These are phyloP conservation scores for Cirrhinus molitorella DNA, from an alignment of 2,797 vertebrate genomes.

Conservation along the genomic window DNA sequence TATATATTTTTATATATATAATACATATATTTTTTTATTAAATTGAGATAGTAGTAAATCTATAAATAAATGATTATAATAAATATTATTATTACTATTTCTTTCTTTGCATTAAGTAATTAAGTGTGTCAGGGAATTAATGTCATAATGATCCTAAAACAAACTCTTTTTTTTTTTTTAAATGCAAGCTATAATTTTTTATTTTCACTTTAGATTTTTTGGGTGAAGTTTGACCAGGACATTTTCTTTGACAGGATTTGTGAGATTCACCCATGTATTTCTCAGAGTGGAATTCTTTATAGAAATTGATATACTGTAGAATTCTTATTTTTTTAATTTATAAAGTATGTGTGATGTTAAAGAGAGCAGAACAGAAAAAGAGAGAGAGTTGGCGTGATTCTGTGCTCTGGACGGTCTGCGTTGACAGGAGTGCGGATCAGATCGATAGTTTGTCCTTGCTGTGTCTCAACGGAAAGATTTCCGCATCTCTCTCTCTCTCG, in stretches of 20 bases:
- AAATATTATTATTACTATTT: not conserved
- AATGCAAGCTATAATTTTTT: not conserved
- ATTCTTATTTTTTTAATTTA: not conserved
- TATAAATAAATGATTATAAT: not conserved
- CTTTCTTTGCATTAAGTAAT: not conserved
- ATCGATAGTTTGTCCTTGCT: conserved; percentile 76
- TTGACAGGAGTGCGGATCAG: conserved; percentile 62
- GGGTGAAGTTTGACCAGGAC: not conserved
- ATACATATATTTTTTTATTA: not conserved
- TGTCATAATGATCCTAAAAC: not conserved
- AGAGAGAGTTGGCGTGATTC: conserved; percentile 65
- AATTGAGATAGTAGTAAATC: too few relatives aligned
- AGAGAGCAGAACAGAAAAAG: conserved; percentile 24
- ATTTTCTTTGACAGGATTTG: not conserved
- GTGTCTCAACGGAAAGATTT: conserved; percentile 68
- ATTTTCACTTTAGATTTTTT: not conserved
- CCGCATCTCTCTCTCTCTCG: conserved; percentile 62
- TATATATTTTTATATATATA: not conserved
- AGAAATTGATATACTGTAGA: not conserved
- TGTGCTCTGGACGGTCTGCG: conserved; percentile 61
- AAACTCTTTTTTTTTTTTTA: not conserved
- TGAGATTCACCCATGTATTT: not conserved
- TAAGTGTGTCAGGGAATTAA: not conserved
- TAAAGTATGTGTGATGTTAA: conserved; percentile 20
- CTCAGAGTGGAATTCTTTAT: not conserved